Conservation (phyloP, 2,113 vertebrate genomes). For the Pagrus major region DNA sequence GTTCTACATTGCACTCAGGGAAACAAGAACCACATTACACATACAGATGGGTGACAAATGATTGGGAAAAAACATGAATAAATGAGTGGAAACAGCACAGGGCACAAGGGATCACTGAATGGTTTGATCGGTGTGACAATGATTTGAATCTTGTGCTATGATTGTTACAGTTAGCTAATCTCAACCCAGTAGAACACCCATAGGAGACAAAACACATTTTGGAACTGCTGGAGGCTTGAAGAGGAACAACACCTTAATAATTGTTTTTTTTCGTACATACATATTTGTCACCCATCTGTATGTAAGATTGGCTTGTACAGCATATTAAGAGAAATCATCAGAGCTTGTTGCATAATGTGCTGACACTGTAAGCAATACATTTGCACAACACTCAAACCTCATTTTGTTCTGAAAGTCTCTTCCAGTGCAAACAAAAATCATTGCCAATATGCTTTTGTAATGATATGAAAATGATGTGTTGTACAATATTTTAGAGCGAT, state of each 20-base stretch:
- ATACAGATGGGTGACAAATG: conserved; percentile 13
- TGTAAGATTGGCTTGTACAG: neutral
- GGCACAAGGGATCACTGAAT: neutral
- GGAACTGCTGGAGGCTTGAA: neutral
- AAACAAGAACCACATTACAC: conserved; percentile 2
- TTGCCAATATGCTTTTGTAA: neutral
- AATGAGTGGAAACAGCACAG: neutral
- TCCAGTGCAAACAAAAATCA: neutral
- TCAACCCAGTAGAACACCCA: neutral
- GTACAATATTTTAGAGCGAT: neutral
- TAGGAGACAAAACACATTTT: neutral
- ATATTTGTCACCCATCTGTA: conserved; percentile 1
- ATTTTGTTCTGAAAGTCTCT: neutral
- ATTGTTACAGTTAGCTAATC: neutral
- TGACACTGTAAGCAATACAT: neutral
- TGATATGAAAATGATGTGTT: neutral
- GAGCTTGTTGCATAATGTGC: neutral
- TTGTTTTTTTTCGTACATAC: neutral
- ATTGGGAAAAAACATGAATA: neutral
- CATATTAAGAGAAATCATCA: neutral
- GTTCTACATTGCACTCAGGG: neutral
- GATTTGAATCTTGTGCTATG: neutral
- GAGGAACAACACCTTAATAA: neutral
- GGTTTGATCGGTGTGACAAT: neutral
- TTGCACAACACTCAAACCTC: neutral